Percentiles rank a stretch among this genome's conserved stretches.
phyloP scores from a whole-genome alignment of 2,888 invertebrate genomes.

The Imbricaverruca yamaguchii region DNA sequence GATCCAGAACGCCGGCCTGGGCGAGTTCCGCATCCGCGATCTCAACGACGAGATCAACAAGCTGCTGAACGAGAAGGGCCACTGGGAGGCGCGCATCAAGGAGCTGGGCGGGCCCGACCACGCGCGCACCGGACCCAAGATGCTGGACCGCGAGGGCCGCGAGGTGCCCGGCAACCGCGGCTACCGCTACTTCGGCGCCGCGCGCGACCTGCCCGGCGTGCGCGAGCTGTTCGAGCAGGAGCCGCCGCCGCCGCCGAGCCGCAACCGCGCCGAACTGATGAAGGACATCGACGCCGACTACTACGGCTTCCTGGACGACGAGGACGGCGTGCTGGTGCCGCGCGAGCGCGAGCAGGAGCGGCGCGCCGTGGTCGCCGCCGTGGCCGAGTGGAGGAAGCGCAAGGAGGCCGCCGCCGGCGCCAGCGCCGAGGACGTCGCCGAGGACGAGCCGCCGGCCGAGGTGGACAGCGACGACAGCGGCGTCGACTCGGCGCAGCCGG shows the following conservation, averaged over 20 bases:
- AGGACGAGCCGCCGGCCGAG: conserved; percentile 39
- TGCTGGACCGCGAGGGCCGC: conserved; percentile 86
- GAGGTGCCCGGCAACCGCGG: conserved; percentile 97
- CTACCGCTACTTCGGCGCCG: conserved; percentile 98
- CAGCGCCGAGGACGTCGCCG: conserved; percentile 58
- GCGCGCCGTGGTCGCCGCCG: conserved; percentile 22
- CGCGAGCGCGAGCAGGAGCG: conserved; percentile 70
- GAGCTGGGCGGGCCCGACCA: conserved; percentile 93
- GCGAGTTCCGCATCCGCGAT: conserved; percentile 95
- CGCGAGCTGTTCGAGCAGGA: conserved; percentile 95
- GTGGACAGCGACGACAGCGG: conserved; percentile 37
- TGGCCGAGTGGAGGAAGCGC: neutral
- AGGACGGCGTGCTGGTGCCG: conserved; percentile 89
- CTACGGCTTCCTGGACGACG: conserved; percentile 97
- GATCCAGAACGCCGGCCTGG: conserved; percentile 98
- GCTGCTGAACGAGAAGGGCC: conserved; percentile 66
- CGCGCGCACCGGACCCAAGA: conserved; percentile 79
- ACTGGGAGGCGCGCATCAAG: conserved; percentile 96
- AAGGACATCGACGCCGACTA: conserved; percentile 97
- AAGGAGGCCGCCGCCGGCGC: conserved; percentile 36
- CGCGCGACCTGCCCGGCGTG: conserved; percentile 95
- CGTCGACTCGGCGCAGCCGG: conserved; percentile 44
- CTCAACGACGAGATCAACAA: conserved; percentile 99
- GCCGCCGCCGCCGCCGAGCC: conserved; percentile 78
- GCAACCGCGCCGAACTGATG: conserved; percentile 94